Base-by-base conservation (phyloP, 2,888 invertebrate species). In the Sipunculus nudus region DNA sequence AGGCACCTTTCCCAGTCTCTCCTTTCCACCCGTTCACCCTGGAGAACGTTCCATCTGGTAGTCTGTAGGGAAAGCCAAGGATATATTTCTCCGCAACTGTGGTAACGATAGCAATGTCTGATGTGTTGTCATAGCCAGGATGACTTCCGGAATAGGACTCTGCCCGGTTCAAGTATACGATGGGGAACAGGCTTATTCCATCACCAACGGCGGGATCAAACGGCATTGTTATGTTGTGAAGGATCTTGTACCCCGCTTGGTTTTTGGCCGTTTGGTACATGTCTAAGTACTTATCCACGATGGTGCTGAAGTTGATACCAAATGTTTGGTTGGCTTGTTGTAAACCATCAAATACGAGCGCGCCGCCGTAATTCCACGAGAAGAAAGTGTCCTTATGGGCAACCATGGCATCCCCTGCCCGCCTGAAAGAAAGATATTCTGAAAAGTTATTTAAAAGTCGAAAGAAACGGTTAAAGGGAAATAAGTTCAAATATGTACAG, bases 361-460 rank as follows among this genome's bases (percentile, higher is more conserved):
- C 57, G 16, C 57, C 50, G 6, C 57, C 57, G 25, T 57, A 57
- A 21, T 57, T 31, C 57, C 57, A 57, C 13, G 6, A 13, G 8
- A 55, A 38, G 28, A 55, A 55, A 6, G 49, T 8, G 4, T 29
- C 32, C 6, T 16, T 6, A 28, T 53, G 5, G 23, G 6, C n/a
- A 8, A 25, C 6, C 4, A 53, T 41, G 6, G 21, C 6, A 6
- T 53, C 26, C 5, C 40, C n/a, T 5, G 26, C 53, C 21, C 43
- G 47, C 19, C 10, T 16, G 43, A 43, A 16, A 13, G 13, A 13
- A 16, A 43, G 16, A 43, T 43, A 16, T 43, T 8, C 28, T 47
- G 10, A 10, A 28, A 47, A 47, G 28, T 47, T 26, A 13, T 10
- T 43, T n/a, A n/a, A n/a, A n/a, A n/a, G n/a, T n/a, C n/a, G n/a